Conservation (phyloP, 2,888 invertebrate genomes). For the Tuta absoluta region DNA sequence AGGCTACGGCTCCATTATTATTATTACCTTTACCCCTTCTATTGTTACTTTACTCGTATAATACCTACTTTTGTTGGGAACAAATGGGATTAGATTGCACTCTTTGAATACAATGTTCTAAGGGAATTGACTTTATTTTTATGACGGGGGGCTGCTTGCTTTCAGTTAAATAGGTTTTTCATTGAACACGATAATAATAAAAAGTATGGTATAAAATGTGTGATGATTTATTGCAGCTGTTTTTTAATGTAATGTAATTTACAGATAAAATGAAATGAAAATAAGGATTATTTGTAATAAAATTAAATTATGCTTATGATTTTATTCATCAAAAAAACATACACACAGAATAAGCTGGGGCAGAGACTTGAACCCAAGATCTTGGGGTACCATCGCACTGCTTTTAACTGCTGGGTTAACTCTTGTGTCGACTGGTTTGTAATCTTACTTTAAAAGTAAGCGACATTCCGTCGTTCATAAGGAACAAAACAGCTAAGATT, state of each 20-base stretch:
- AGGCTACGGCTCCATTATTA: constrained; percentile 36
- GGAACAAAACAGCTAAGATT: not conserved
- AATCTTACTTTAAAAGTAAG: not conserved
- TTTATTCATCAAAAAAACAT: too few relatives aligned
- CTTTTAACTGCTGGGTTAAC: too few relatives aligned
- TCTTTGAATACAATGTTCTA: constrained; percentile 19
- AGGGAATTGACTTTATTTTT: constrained; percentile 17
- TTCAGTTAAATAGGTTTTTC: not conserved
- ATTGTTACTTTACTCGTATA: constrained; percentile 22
- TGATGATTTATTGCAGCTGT: too few relatives aligned
- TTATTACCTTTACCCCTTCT: constrained; percentile 33
- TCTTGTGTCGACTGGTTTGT: too few relatives aligned
- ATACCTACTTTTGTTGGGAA: constrained; percentile 18
- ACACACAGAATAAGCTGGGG: too few relatives aligned
- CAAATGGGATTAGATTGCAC: constrained; percentile 23
- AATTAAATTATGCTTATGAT: too few relatives aligned
- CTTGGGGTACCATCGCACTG: too few relatives aligned
- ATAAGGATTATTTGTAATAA: too few relatives aligned
- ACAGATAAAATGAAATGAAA: too few relatives aligned
- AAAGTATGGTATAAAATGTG: too few relatives aligned
- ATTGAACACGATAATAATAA: not conserved
- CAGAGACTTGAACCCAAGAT: too few relatives aligned
- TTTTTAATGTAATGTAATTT: too few relatives aligned
- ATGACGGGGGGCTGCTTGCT: constrained; percentile 1
- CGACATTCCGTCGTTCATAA: not conserved